phyloP scores from a whole-genome alignment of 2,113 vertebrate genomes.

The Daboia siamensis region DNA sequence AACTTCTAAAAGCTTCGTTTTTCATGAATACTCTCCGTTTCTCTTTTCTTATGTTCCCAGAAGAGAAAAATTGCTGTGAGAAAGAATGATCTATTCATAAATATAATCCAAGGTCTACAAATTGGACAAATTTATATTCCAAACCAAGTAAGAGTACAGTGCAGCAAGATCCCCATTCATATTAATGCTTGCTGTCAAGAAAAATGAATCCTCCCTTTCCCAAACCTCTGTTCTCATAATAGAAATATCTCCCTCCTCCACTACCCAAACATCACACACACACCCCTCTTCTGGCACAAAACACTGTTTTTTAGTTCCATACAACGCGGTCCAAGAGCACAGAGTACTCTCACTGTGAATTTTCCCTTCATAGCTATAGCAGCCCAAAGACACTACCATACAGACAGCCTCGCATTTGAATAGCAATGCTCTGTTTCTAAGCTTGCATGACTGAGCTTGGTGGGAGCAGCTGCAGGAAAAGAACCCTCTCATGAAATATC shows the following conservation, averaged over 20 bases:
- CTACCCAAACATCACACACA: not conserved
- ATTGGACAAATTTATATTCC: not conserved
- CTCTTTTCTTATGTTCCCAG: not conserved
- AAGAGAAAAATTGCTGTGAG: not conserved
- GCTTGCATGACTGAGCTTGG: not conserved
- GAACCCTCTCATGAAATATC: not conserved
- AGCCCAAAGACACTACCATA: not conserved
- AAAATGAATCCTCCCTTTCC: not conserved
- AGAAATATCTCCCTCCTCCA: not conserved
- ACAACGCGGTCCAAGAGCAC: not conserved
- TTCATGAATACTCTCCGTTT: not conserved
- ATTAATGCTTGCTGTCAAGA: not conserved
- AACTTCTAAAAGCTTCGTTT: not conserved
- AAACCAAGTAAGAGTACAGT: not conserved
- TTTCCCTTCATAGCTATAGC: not conserved
- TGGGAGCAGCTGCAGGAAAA: slow-evolving; percentile 1
- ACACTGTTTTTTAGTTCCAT: not conserved
- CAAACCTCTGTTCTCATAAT: not conserved
- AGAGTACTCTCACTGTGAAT: not conserved
- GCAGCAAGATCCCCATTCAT: not conserved
- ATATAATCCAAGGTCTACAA: not conserved
- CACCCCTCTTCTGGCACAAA: not conserved
- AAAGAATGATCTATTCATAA: not conserved
- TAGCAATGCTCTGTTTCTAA: not conserved
- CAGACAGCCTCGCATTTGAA: not conserved